A percentile compares a stretch with the other conserved stretches of the same genome.
phyloP scores from a whole-genome alignment of 2,888 invertebrate species.

The Tethea ocularis region DNA sequence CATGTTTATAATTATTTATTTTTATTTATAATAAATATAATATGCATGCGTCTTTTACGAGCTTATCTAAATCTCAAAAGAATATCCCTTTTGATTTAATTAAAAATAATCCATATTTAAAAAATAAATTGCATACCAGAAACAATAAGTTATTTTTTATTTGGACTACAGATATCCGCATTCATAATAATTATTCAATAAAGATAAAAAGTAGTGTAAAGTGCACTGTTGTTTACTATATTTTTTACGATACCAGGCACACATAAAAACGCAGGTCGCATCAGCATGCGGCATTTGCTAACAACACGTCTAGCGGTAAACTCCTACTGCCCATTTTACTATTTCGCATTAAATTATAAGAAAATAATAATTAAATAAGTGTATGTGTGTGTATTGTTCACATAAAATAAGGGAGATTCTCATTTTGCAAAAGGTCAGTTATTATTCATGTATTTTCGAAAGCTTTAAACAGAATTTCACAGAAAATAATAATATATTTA shows the following conservation, averaged over 20 bases:
- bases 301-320: conserved; percentile 29
- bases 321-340: conserved; percentile 12
- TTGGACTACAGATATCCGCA: background rate
- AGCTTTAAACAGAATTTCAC: no score
- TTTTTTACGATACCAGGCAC: conserved; percentile 10
- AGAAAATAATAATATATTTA: no score
- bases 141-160: no score
- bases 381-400: background rate
- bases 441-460: no score
- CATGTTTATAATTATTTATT: no score
- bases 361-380: background rate
- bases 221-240: conserved; percentile 7
- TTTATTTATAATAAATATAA: no score
- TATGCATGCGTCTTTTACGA: no score
- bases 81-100: no score
- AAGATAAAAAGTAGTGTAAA: background rate
- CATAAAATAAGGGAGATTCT: background rate
- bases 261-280: conserved; percentile 32
- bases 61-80: no score
- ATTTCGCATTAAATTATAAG: background rate
- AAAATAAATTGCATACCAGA: no score
- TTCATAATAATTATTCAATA: background rate
- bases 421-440: background rate
- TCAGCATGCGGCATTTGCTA: conserved; percentile 32
- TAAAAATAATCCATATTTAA: no score